Evolutionary conservation across 2,888 invertebrate genomes (phyloP), one percentile per base, ranked within the genome.

Genomic region (Hydroisotoma schaefferi): DNA sequence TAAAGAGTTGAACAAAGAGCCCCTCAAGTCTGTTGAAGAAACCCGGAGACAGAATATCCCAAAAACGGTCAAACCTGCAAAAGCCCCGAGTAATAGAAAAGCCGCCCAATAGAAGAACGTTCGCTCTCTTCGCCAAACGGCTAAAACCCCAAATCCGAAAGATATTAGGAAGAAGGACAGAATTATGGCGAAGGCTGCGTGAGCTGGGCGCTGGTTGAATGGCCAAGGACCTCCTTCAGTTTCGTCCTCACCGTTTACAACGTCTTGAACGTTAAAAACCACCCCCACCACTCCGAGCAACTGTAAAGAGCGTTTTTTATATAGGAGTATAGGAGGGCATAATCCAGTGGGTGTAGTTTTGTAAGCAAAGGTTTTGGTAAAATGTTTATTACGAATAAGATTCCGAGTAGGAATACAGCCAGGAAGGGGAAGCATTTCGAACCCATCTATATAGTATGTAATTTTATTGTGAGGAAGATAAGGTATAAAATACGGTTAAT

Each of bases 171-270:
- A 49, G 10, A 59, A 27, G 37, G 28, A 5, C 51, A 44, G 59
- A 4, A 57, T 57, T 2, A 57, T 28, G 1, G 54, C 37, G 22
- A 49, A 52, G 8, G 57, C 46, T 2, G 6, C 4, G 38, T 48
- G 44, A 10, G 40, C 18, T n/a, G 63, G 63, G 3, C 47, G 12
- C 27, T 51, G 26, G 27, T 59, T 59, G 27, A 55, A 59, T n/a
- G 63, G 63, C 63, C 63, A 63, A 2, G 53, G 38, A 5, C 63
- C 63, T 5, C 40, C 40, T 40, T 40, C 40, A 4, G 40, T 40
- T n/a, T n/a, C n/a, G n/a, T n/a, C n/a, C n/a, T n/a, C n/a, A n/a
- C n/a, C n/a, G 5, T 5, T 8, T 8, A 20, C n/a, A 5, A 40
- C 5, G 5, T 40, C 40, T 15, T 40, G 40, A 15, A 20, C 55